These are phyloP conservation scores for Chanos chanos DNA, from an alignment of 2,797 vertebrate species.

Conservation along the genomic window DNA sequence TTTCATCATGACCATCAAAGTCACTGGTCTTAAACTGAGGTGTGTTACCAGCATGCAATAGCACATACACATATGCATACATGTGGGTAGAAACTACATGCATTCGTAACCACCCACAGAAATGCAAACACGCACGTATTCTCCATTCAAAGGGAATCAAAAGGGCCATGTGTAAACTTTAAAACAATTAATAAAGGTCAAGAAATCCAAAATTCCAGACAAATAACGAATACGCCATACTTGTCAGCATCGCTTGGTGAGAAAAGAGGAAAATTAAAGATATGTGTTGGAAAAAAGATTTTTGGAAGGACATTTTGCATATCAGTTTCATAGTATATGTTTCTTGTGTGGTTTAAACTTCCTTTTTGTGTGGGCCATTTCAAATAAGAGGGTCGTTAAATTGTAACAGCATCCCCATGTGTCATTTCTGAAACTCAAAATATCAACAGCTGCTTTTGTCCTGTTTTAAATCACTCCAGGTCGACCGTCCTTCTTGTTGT, in stretches of 20 bases:
- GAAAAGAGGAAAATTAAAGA: constrained; percentile 3
- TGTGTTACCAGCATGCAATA: constrained; percentile 21
- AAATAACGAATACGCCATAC: no score
- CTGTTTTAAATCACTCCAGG: no score
- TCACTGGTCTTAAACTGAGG: constrained; percentile 23
- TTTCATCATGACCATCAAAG: constrained; percentile 34
- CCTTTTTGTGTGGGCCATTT: constrained; percentile 34
- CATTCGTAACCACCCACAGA: not conserved
- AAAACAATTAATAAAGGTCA: not conserved
- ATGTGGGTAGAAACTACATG: no score
- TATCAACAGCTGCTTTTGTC: no score
- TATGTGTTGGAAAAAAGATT: constrained; percentile 35
- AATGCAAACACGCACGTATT: not conserved
- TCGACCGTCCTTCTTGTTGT: not conserved
- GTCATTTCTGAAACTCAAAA: not conserved
- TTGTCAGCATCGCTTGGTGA: constrained; percentile 29
- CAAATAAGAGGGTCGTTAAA: constrained; percentile 1
- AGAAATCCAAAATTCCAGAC: not conserved
- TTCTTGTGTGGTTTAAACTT: constrained; percentile 45
- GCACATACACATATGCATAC: not conserved
- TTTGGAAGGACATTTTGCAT: constrained; percentile 39
- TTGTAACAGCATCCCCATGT: constrained; percentile 19
- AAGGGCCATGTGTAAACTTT: not conserved
- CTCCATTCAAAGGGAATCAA: not conserved
- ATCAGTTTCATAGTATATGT: constrained; percentile 43